Percentiles rank a stretch among this genome's conserved stretches.
These are phyloP conservation scores for Tiaroga cobitis DNA, from an alignment of 2,797 vertebrate species.

Conservation along the genomic window DNA sequence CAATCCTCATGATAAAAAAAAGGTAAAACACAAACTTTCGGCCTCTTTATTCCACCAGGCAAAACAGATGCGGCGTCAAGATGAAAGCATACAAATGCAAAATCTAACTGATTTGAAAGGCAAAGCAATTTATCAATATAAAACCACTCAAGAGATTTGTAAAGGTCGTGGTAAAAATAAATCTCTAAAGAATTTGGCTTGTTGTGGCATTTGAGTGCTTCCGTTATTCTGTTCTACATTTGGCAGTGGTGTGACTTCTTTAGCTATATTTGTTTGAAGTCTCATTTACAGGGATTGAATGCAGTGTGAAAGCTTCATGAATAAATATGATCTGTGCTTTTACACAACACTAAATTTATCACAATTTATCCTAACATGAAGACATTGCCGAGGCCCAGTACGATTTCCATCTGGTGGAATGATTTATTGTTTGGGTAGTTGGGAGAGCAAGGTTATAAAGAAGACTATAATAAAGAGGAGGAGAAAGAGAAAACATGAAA, in stretches of 20 bases:
- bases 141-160: conserved; percentile 12
- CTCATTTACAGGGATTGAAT: conserved; percentile 34
- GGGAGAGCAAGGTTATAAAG: conserved; percentile 8
- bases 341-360: conserved; percentile 39
- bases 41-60: conserved; percentile 8
- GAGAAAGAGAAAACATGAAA: conserved; percentile 12
- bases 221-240: not conserved
- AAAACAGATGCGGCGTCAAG: not conserved
- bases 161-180: conserved; percentile 5
- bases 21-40: not conserved
- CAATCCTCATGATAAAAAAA: conserved; percentile 5
- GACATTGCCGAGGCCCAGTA: conserved; percentile 4
- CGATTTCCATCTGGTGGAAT: conserved; percentile 31
- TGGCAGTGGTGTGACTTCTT: conserved; percentile 26
- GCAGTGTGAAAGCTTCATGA: conserved; percentile 31
- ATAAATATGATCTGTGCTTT: conserved; percentile 43
- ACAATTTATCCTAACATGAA: conserved; percentile 24
- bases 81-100: not conserved
- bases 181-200: conserved; percentile 8
- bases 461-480: conserved; percentile 2
- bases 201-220: not conserved
- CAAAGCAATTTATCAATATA: conserved; percentile 29
- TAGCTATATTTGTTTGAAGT: conserved; percentile 28
- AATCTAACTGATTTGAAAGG: conserved; percentile 2
- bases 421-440: conserved; percentile 22